A percentile compares a stretch with the other conserved stretches of the same genome.
phyloP scores from a whole-genome alignment of 2,113 vertebrate genomes.

The Pseudorasbora parva region DNA sequence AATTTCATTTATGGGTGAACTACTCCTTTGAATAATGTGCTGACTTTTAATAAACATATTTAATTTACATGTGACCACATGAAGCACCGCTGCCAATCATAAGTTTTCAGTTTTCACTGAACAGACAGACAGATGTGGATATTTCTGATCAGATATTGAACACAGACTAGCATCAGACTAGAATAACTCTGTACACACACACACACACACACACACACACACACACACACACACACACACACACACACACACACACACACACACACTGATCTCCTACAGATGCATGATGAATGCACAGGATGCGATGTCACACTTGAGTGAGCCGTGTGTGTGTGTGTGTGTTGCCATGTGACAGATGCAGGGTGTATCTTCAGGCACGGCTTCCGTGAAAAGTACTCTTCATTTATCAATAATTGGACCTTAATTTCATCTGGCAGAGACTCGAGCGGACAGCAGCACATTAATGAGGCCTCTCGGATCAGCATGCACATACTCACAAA shows the following conservation, averaged over 20 bases:
- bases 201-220: not conserved
- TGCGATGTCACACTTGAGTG: slow-evolving; percentile 84
- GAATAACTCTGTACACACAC: not conserved
- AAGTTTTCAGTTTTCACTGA: not conserved
- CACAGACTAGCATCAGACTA: slow-evolving; percentile 10
- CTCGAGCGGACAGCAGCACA: slow-evolving; percentile 76
- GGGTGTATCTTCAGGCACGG: slow-evolving; percentile 84
- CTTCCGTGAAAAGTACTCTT: slow-evolving; percentile 89
- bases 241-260: slow-evolving; percentile 17
- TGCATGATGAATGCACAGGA: slow-evolving; percentile 87
- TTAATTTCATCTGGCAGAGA: slow-evolving; percentile 91
- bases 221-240: not conserved
- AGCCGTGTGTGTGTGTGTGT: slow-evolving; percentile 61
- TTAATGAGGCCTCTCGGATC: slow-evolving; percentile 81
- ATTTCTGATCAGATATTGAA: slow-evolving; percentile 24
- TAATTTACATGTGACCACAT: not conserved
- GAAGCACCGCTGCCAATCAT: not conserved
- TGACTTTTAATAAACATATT: not conserved
- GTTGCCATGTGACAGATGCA: slow-evolving; percentile 80
- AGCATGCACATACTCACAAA: slow-evolving; percentile 48
- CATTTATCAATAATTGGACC: slow-evolving; percentile 94
- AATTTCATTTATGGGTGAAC: not conserved
- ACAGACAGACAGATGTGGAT: slow-evolving; percentile 34
- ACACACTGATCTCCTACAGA: slow-evolving; percentile 79
- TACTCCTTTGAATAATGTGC: not conserved